Conservation (phyloP, 2,888 invertebrate species). For the Trilocha varians region DNA sequence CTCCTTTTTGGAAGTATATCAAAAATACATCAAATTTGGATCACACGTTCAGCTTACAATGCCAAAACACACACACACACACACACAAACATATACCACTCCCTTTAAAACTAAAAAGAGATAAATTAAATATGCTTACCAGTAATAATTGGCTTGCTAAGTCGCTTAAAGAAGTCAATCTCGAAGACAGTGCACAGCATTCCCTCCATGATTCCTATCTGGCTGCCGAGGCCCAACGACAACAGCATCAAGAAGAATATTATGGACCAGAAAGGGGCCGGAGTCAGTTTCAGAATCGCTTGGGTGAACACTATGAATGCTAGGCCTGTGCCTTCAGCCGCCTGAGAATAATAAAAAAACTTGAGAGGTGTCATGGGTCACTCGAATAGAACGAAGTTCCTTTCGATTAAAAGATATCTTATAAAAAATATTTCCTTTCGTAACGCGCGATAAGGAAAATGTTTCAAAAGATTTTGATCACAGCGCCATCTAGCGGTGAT, state of each 20-base stretch:
- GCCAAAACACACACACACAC: too few species aligned
- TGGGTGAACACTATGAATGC: conserved; percentile 98
- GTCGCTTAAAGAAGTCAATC: conserved; percentile 90
- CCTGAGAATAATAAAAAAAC: conserved; percentile 67
- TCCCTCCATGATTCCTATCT: conserved; percentile 96
- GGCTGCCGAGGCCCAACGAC: conserved; percentile 93
- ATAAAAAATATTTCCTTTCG: too few species aligned
- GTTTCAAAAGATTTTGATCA: too few species aligned
- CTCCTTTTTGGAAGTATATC: too few species aligned
- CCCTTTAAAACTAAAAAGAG: background rate
- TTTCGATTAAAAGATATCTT: too few species aligned
- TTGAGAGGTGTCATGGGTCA: background rate
- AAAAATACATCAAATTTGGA: too few species aligned
- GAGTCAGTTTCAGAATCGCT: conserved; percentile 94
- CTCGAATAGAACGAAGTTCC: background rate
- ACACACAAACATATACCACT: background rate
- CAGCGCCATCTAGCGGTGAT: too few species aligned
- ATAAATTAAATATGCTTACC: conserved; percentile 69
- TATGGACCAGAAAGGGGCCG: conserved; percentile 96
- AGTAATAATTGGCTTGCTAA: conserved; percentile 91
- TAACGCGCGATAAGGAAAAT: too few species aligned
- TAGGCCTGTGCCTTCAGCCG: conserved; percentile 95
- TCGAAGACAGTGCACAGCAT: conserved; percentile 97
- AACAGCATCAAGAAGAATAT: conserved; percentile 97
- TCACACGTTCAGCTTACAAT: too few species aligned